phyloP scores from a whole-genome alignment of 2,888 invertebrate species.

The Hypena proboscidalis region DNA sequence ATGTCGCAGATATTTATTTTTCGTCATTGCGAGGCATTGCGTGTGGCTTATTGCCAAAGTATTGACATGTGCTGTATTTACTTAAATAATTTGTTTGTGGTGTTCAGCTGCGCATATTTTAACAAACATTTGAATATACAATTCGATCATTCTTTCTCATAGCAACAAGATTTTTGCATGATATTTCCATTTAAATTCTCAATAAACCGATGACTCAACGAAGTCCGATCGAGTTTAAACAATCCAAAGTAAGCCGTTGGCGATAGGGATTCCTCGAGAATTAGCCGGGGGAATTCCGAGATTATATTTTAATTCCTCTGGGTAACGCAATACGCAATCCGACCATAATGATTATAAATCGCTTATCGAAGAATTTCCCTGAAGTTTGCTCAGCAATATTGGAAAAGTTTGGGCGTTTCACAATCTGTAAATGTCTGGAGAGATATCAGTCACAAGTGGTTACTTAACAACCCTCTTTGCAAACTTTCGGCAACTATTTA shows the following conservation, averaged over 20 bases:
- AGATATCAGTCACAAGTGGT: slow-evolving; percentile 65
- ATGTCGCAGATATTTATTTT: too few species aligned
- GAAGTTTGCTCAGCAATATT: slow-evolving; percentile 72
- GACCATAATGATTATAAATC: slow-evolving; percentile 75
- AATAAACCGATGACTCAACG: neutral
- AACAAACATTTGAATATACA: too few species aligned
- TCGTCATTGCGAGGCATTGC: too few species aligned
- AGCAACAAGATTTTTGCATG: neutral
- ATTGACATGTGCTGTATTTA: too few species aligned
- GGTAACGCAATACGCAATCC: slow-evolving; percentile 40
- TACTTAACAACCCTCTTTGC: slow-evolving; percentile 45
- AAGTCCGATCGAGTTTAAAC: slow-evolving; percentile 14
- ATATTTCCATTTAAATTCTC: too few species aligned
- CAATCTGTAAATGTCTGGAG: slow-evolving; percentile 65
- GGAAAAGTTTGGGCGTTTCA: slow-evolving; percentile 66
- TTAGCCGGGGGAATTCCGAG: slow-evolving; percentile 39
- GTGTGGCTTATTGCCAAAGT: too few species aligned
- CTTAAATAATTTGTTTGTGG: too few species aligned
- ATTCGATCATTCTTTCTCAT: too few species aligned
- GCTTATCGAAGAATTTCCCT: slow-evolving; percentile 71
- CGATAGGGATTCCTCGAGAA: slow-evolving; percentile 26
- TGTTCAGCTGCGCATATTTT: too few species aligned
- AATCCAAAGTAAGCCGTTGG: slow-evolving; percentile 8
- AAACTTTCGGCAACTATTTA: slow-evolving; percentile 41
- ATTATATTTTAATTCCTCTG: slow-evolving; percentile 64